These are phyloP conservation scores for Eudemis profundana DNA, from an alignment of 2,888 invertebrate genomes.

Conservation along the genomic window DNA sequence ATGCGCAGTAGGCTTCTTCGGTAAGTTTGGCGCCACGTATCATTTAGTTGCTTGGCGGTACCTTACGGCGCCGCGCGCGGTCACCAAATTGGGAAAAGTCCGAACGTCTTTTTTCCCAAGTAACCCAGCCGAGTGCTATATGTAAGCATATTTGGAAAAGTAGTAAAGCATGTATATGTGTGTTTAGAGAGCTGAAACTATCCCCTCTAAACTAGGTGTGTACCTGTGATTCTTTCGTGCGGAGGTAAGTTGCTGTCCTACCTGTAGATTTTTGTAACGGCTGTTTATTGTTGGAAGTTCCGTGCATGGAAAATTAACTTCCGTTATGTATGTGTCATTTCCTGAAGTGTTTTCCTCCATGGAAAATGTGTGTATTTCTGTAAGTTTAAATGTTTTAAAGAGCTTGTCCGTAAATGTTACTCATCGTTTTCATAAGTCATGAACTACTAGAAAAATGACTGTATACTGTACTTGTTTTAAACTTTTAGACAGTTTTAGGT, in stretches of 20 bases:
- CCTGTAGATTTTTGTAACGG: conserved; percentile 62
- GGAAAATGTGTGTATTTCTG: conserved; percentile 27
- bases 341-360: conserved; percentile 21
- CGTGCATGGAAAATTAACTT: conserved; percentile 55
- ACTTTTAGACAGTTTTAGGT: no score
- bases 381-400: conserved; percentile 17
- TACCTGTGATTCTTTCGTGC: conserved; percentile 62
- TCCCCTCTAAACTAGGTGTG: conserved; percentile 69
- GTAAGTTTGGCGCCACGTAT: conserved; percentile 51
- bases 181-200: conserved; percentile 70
- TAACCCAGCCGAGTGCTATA: conserved; percentile 73
- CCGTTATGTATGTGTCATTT: conserved; percentile 20
- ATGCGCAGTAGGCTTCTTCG: conserved; percentile 65
- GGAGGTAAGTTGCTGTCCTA: conserved; percentile 71
- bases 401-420: conserved; percentile 13
- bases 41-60: conserved; percentile 68
- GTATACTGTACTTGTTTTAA: background rate
- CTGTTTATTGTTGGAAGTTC: conserved; percentile 51
- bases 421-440: background rate
- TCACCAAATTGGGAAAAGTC: conserved; percentile 52
- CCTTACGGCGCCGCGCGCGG: conserved; percentile 61
- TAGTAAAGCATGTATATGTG: conserved; percentile 77
- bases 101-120: conserved; percentile 60
- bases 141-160: conserved; percentile 75
- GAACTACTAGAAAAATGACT: background rate